Conservation (phyloP, 1,140 invertebrate genomes). For the Drosophila repletoides region DNA sequence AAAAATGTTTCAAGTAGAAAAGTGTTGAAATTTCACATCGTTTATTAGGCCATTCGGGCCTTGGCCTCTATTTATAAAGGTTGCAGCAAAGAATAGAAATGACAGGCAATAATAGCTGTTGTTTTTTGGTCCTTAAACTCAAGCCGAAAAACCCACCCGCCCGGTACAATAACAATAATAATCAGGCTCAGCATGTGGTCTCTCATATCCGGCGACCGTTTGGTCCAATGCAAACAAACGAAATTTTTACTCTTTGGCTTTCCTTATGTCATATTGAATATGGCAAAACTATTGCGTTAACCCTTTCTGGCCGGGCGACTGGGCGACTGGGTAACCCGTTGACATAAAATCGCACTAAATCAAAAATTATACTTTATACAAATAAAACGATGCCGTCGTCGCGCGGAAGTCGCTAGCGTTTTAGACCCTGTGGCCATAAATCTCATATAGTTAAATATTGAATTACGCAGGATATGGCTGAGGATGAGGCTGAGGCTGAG, state of each 20-base stretch:
- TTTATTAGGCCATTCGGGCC: no score
- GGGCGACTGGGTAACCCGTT: conserved; percentile 36
- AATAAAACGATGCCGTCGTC: conserved; percentile 48
- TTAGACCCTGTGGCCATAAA: conserved; percentile 73
- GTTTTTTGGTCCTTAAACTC: conserved; percentile 13
- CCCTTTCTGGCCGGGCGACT: conserved; percentile 42
- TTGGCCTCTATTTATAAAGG: conserved; percentile 10
- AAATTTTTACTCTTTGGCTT: no score
- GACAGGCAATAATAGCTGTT: conserved; percentile 20
- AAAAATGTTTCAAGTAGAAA: no score
- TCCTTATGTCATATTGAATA: conserved; percentile 44
- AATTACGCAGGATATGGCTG: conserved; percentile 73
- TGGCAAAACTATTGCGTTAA: conserved; percentile 73
- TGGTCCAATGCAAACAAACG: conserved; percentile 54
- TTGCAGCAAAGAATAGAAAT: conserved; percentile 20
- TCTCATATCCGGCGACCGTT: conserved; percentile 61
- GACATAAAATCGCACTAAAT: conserved; percentile 78
- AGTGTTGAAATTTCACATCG: not conserved
- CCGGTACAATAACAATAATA: conserved; percentile 61
- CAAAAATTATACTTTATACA: conserved; percentile 79
- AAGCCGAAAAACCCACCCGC: conserved; percentile 24
- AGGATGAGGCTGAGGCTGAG: no score
- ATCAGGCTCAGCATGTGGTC: conserved; percentile 81
- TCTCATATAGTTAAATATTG: conserved; percentile 82
- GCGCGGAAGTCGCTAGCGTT: conserved; percentile 42